These are phyloP conservation scores for Haliclona indistincta DNA, from an alignment of 37 sponge, comb jelly and placozoan species.

Conservation along the genomic window DNA sequence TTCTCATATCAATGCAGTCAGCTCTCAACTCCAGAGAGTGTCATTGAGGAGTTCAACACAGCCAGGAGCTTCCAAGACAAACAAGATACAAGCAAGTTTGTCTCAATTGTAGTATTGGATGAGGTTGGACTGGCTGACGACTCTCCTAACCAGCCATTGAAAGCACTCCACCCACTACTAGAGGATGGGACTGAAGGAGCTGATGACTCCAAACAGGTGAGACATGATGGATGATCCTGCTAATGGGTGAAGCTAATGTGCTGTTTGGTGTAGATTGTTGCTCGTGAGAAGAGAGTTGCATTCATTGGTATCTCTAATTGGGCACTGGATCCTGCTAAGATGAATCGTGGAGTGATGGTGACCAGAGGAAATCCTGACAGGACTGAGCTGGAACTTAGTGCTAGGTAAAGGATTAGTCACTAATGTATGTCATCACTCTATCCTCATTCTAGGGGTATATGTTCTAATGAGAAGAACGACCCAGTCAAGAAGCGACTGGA, in stretches of 20 bases:
- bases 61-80: conserved; percentile 58
- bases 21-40: conserved; percentile 81
- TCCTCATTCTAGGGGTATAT: conserved; percentile 50
- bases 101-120: conserved; percentile 90
- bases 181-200: conserved; percentile 83
- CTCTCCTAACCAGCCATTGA: conserved; percentile 84
- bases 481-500: conserved; percentile 35
- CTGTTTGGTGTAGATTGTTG: conserved; percentile 31
- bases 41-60: conserved; percentile 70
- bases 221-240: background rate
- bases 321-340: conserved; percentile 99
- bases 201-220: conserved; percentile 29
- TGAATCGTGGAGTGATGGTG: conserved; percentile 97
- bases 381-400: conserved; percentile 75
- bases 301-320: conserved; percentile 99
- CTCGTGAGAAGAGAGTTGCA: conserved; percentile 71
- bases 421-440: background rate
- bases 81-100: conserved; percentile 34
- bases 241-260: background rate
- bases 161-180: conserved; percentile 88
- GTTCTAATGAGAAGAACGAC: conserved; percentile 55
- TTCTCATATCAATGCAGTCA: conserved; percentile 93
- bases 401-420: conserved; percentile 30
- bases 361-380: conserved; percentile 80
- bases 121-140: conserved; percentile 95